Evolutionary conservation across 1,140 invertebrate species (phyloP).

Genomic region (Orius insidiosus): DNA sequence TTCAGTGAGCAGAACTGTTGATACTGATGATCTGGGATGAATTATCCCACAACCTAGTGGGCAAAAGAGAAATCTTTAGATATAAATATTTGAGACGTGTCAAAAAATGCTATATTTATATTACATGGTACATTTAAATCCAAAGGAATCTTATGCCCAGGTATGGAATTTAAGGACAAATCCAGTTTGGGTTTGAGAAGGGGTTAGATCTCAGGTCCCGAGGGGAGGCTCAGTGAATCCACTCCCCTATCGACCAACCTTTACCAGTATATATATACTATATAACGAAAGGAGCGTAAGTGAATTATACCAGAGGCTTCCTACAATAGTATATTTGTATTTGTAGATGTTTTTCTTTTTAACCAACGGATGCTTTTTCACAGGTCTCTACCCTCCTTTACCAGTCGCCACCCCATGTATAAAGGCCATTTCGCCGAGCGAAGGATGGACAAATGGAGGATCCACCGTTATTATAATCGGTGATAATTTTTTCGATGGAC

Average conservation of each 20-base stretch:
- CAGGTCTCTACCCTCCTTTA: constrained; percentile 65
- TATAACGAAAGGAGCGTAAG: not conserved
- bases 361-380: not conserved
- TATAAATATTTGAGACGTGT: too few species aligned
- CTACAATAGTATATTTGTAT: not conserved
- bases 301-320: not conserved
- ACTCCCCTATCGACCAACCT: not conserved
- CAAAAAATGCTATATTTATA: too few species aligned
- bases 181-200: too few species aligned
- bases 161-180: too few species aligned
- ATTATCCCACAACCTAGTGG: too few species aligned
- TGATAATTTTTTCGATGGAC: constrained; percentile 98
- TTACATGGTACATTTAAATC: too few species aligned
- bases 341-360: not conserved
- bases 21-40: too few species aligned
- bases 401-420: constrained; percentile 95
- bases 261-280: constrained; percentile 1
- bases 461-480: constrained; percentile 97
- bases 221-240: too few species aligned
- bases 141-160: too few species aligned
- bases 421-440: constrained; percentile 95
- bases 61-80: too few species aligned
- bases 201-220: too few species aligned
- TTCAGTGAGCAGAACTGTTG: too few species aligned
- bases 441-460: constrained; percentile 98